Conservation (phyloP, 1,140 invertebrate genomes). For the Portunus trituberculatus region DNA sequence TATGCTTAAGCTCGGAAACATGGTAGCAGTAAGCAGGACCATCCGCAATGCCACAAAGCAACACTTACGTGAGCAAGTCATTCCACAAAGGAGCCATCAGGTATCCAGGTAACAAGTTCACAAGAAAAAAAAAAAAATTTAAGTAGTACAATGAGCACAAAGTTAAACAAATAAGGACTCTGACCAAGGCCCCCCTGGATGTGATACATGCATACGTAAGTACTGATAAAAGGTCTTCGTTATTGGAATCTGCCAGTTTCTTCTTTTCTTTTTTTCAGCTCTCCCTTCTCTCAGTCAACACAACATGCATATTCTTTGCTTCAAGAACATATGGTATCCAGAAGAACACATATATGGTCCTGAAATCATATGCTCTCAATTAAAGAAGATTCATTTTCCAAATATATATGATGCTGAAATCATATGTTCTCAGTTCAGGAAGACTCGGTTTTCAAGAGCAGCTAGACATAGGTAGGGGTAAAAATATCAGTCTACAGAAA, state of each 20-base stretch:
- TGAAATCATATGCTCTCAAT: background rate
- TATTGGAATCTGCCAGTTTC: background rate
- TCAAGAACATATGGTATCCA: background rate
- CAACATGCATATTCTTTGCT: background rate
- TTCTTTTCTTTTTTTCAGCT: background rate
- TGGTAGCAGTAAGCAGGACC: background rate
- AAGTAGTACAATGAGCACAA: background rate
- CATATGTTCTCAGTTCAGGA: background rate
- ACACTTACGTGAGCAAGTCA: background rate
- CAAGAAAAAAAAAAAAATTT: background rate
- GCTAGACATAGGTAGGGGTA: slow-evolving; percentile 37
- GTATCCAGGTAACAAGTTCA: background rate
- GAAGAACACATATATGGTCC: background rate
- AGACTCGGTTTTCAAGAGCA: background rate
- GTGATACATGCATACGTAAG: background rate
- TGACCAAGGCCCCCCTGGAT: background rate
- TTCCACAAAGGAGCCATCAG: background rate
- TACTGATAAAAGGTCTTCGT: background rate
- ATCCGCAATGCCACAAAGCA: background rate
- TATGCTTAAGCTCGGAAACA: background rate
- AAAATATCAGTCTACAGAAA: slow-evolving; percentile 54
- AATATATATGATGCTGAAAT: background rate
- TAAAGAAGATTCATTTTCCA: background rate
- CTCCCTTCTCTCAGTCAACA: background rate
- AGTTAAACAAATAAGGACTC: background rate